These are phyloP conservation scores for Gymnogyps californianus DNA, from an alignment of 2,113 vertebrate species.

Conservation along the genomic window DNA sequence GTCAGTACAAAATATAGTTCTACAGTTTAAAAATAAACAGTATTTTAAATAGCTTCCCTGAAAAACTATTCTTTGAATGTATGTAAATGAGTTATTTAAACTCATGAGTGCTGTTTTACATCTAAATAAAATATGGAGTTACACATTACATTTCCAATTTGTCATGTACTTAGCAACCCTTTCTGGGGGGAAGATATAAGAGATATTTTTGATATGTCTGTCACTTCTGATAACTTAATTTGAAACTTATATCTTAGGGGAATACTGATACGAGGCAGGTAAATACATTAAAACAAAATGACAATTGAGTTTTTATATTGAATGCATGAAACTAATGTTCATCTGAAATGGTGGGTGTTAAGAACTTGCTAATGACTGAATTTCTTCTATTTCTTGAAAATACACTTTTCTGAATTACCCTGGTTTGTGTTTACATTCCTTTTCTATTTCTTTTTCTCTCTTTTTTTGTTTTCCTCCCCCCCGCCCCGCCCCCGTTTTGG, in stretches of 20 bases:
- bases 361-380: constrained; percentile 15
- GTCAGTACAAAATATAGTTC: constrained; percentile 10
- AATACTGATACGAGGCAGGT: constrained; percentile 61
- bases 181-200: constrained; percentile 51
- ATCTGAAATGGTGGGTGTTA: constrained; percentile 13
- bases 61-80: constrained; percentile 35
- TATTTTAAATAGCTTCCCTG: constrained; percentile 30
- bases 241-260: constrained; percentile 65
- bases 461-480: not conserved
- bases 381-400: constrained; percentile 25
- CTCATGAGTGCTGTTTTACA: constrained; percentile 27
- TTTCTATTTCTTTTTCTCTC: not conserved
- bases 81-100: constrained; percentile 61
- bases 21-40: constrained; percentile 36
- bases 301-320: constrained; percentile 45
- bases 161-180: constrained; percentile 35
- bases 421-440: not conserved
- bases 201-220: constrained; percentile 66
- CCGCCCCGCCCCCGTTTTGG: not conserved
- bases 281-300: constrained; percentile 67
- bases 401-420: not conserved
- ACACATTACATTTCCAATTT: constrained; percentile 57
- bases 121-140: constrained; percentile 65
- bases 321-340: constrained; percentile 6
- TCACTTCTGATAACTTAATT: constrained; percentile 71